Conservation (phyloP, 2,797 vertebrate genomes). For the Phoeniculus purpureus region DNA sequence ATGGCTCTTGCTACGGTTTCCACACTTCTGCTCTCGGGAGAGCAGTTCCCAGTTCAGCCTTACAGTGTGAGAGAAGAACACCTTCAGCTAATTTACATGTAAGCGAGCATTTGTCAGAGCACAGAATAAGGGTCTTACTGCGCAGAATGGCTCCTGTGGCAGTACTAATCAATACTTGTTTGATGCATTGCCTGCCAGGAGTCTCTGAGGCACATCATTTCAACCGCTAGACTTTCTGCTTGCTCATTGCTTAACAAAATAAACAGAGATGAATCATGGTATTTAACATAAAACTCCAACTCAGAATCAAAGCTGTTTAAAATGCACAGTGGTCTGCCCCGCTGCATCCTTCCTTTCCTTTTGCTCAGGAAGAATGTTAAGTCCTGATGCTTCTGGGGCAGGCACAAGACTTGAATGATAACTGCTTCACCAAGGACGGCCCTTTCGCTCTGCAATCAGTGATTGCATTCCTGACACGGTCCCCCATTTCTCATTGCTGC, state of each 20-base stretch:
- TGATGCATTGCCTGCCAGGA: conserved; percentile 73
- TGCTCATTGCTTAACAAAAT: conserved; percentile 74
- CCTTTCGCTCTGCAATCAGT: neutral
- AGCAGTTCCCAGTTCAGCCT: neutral
- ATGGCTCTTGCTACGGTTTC: neutral
- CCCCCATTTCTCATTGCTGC: neutral
- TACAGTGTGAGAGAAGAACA: conserved; percentile 27
- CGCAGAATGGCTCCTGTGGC: conserved; percentile 55
- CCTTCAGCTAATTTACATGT: conserved; percentile 48
- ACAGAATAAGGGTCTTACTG: conserved; percentile 63
- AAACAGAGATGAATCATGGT: conserved; percentile 72
- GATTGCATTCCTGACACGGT: neutral
- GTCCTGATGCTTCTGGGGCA: neutral
- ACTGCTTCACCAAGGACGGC: neutral
- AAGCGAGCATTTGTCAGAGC: conserved; percentile 39
- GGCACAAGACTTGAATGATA: conserved; percentile 26
- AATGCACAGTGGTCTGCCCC: conserved; percentile 39
- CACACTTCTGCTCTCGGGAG: neutral
- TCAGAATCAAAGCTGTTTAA: conserved; percentile 59
- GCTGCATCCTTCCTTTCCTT: neutral
- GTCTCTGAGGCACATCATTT: conserved; percentile 70
- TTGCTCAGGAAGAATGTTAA: conserved; percentile 21
- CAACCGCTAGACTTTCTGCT: conserved; percentile 75
- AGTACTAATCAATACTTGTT: conserved; percentile 69
- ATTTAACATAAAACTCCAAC: conserved; percentile 65